A percentile compares a stretch with the other conserved stretches of the same genome.
Evolutionary conservation across 2,113 vertebrate genomes (phyloP).

Genomic region (Porphyrio hochstetteri): DNA sequence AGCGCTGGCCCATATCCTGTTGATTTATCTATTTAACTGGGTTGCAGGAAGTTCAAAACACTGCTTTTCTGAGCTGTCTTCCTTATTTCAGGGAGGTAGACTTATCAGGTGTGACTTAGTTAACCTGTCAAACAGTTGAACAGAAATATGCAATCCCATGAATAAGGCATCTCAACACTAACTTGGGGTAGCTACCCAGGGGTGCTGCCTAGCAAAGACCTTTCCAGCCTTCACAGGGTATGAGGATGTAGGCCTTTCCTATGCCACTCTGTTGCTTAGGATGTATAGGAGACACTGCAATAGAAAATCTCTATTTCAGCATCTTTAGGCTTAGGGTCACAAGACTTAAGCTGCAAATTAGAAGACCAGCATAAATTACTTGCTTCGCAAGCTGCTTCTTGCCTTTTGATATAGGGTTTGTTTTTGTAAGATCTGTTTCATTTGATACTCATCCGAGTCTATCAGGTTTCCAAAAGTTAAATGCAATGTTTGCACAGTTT

Average conservation of each 20-base stretch:
- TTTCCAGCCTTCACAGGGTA: neutral
- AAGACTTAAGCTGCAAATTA: constrained; percentile 18
- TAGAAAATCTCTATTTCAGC: neutral
- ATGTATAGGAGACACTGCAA: neutral
- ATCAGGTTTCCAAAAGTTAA: neutral
- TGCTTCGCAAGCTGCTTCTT: neutral
- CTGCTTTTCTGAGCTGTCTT: neutral
- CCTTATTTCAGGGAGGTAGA: neutral
- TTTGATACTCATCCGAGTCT: neutral
- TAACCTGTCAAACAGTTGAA: neutral
- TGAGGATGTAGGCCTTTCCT: neutral
- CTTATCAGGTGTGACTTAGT: neutral
- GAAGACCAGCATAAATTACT: neutral
- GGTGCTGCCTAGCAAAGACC: neutral
- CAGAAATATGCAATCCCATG: neutral
- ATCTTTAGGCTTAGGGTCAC: neutral
- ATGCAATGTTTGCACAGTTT: neutral
- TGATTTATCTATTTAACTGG: neutral
- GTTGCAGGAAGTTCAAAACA: neutral
- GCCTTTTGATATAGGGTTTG: neutral
- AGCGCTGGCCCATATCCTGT: neutral
- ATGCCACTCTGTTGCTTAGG: neutral
- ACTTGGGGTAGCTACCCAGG: neutral
- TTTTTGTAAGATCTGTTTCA: neutral
- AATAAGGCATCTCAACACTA: neutral